These are phyloP conservation scores for Anhinga rufa DNA, from an alignment of 2,113 vertebrate species.

Conservation along the genomic window DNA sequence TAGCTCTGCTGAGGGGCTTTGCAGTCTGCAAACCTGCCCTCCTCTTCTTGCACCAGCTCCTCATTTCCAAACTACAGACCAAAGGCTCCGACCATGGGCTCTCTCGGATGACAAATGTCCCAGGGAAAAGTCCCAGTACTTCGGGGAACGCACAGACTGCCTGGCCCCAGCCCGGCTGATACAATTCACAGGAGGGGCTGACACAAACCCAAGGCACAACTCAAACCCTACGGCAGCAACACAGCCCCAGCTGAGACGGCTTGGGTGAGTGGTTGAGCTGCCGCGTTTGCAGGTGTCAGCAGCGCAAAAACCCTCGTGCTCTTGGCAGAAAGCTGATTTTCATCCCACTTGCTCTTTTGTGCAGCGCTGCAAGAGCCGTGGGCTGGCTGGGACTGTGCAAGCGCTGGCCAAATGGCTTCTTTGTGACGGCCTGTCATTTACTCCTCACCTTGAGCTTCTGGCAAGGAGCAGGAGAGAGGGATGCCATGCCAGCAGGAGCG, in stretches of 20 bases:
- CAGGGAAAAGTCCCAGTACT: not conserved
- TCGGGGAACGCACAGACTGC: not conserved
- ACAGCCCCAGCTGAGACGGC: not conserved
- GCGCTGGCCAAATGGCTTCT: not conserved
- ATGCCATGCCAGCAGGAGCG: not conserved
- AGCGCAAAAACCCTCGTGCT: not conserved
- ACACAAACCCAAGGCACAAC: not conserved
- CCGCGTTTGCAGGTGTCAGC: not conserved
- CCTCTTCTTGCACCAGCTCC: not conserved
- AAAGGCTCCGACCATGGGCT: not conserved
- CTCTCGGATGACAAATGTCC: not conserved
- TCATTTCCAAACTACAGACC: not conserved
- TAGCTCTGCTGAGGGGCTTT: not conserved
- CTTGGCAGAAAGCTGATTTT: not conserved
- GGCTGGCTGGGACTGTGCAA: not conserved
- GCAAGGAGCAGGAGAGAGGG: not conserved
- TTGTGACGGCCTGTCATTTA: not conserved
- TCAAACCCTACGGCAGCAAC: not conserved
- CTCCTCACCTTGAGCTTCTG: conserved; percentile 21
- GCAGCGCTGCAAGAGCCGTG: not conserved
- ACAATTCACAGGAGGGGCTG: not conserved
- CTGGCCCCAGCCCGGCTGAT: not conserved
- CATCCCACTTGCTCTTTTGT: not conserved
- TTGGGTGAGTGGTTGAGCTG: not conserved
- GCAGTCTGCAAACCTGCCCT: not conserved